A percentile compares a stretch with the other conserved stretches of the same genome.
These are phyloP conservation scores for Watsonalla cultraria DNA, from an alignment of 2,888 invertebrate species.

Conservation along the genomic window DNA sequence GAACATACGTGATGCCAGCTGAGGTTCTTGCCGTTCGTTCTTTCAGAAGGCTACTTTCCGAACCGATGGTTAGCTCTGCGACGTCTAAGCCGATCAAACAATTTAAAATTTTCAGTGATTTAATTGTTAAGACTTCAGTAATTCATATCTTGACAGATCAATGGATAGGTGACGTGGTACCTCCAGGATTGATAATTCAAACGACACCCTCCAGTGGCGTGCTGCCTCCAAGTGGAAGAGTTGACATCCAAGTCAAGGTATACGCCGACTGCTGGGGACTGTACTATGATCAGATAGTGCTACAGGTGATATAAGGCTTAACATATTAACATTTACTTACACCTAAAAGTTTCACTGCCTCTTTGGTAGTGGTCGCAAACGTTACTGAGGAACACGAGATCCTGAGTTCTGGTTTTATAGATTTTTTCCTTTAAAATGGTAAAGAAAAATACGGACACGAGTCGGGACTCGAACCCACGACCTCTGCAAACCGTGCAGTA, in stretches of 20 bases:
- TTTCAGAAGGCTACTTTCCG: too few relatives aligned
- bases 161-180: slow-evolving; percentile 31
- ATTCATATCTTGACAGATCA: slow-evolving; percentile 22
- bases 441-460: too few relatives aligned
- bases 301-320: slow-evolving; percentile 30
- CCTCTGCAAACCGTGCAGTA: too few relatives aligned
- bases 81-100: too few relatives aligned
- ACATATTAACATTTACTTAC: background rate
- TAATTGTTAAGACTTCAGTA: background rate
- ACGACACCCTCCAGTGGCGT: slow-evolving; percentile 27
- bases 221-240: slow-evolving; percentile 19
- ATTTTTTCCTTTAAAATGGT: too few relatives aligned
- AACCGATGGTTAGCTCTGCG: too few relatives aligned
- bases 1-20: too few relatives aligned
- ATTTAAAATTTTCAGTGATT: too few relatives aligned
- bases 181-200: slow-evolving; percentile 34
- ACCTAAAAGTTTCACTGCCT: background rate
- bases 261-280: slow-evolving; percentile 59
- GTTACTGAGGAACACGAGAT: too few relatives aligned
- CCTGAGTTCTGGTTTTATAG: too few relatives aligned
- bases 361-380: background rate
- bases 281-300: slow-evolving; percentile 52
- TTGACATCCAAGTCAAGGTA: slow-evolving; percentile 28
- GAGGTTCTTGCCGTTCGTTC: too few relatives aligned
- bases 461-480: too few relatives aligned